Conservation (phyloP, 2,113 vertebrate genomes). For the Triplophysa dalaica region DNA sequence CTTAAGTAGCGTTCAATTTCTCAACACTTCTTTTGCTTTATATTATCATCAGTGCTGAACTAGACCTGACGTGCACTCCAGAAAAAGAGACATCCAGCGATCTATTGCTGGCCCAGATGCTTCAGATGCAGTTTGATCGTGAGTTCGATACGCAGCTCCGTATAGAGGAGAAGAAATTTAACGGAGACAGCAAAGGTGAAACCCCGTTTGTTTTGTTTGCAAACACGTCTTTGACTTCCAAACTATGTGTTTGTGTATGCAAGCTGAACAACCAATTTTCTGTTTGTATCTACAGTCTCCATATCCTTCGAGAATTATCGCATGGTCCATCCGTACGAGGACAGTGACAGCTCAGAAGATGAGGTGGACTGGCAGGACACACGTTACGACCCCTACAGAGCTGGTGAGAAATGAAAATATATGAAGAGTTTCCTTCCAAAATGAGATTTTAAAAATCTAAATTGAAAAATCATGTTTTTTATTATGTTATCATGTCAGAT, state of each 20-base stretch:
- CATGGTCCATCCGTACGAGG: constrained; percentile 90
- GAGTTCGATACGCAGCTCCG: constrained; percentile 93
- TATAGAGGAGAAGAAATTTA: constrained; percentile 93
- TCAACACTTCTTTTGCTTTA: neutral
- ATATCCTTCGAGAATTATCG: constrained; percentile 99
- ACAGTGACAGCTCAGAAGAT: constrained; percentile 94
- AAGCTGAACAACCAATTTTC: neutral
- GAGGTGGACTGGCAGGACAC: constrained; percentile 99
- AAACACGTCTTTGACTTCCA: no score
- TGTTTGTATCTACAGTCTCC: constrained; percentile 80
- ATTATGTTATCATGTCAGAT: no score
- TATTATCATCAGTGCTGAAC: constrained; percentile 67
- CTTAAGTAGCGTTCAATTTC: neutral
- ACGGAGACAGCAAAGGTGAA: constrained; percentile 96
- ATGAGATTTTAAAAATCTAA: no score
- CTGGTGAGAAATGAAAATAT: constrained; percentile 70
- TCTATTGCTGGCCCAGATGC: constrained; percentile 94
- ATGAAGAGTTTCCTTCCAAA: no score
- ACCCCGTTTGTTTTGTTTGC: neutral
- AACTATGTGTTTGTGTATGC: neutral
- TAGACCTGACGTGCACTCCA: constrained; percentile 74
- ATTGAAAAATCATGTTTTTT: no score
- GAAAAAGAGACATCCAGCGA: constrained; percentile 86
- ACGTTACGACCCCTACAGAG: constrained; percentile 87
- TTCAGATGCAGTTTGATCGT: constrained; percentile 97